Evolutionary conservation across 2,888 invertebrate species (phyloP).

Genomic region (Andrena bicolor): DNA sequence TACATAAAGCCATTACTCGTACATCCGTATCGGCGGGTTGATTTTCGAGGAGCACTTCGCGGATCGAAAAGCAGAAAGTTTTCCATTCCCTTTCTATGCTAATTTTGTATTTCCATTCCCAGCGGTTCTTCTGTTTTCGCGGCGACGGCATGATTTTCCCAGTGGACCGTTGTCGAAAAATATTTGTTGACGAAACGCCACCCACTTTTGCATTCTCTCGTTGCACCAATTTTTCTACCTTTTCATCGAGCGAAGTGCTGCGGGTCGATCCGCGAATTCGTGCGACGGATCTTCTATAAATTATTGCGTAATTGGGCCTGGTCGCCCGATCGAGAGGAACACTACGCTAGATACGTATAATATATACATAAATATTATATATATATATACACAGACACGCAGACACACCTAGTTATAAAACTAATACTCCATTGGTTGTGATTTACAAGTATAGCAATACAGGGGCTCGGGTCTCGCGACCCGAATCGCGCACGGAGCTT

Average conservation of each 20-base stretch:
- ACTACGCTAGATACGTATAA: constrained; percentile 65
- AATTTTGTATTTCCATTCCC: neutral
- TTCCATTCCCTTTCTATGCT: neutral
- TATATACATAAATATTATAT: constrained; percentile 54
- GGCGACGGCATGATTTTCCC: neutral
- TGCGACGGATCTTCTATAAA: constrained; percentile 41
- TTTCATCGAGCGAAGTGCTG: neutral
- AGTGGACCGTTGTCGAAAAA: neutral
- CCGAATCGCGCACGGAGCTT: constrained; percentile 52
- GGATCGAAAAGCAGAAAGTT: constrained; percentile 37
- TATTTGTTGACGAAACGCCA: neutral
- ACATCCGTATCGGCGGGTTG: constrained; percentile 57
- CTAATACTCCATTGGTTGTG: constrained; percentile 84
- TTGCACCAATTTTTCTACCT: constrained; percentile 27
- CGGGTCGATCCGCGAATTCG: constrained; percentile 48
- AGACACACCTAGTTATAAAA: constrained; percentile 75
- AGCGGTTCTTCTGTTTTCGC: neutral
- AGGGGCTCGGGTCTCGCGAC: constrained; percentile 60
- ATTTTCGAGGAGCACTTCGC: constrained; percentile 47
- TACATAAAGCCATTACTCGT: constrained; percentile 58
- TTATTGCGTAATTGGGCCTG: constrained; percentile 63
- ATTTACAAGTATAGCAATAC: constrained; percentile 83
- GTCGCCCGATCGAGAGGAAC: constrained; percentile 62
- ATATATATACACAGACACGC: constrained; percentile 56
- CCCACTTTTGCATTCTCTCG: neutral